Conservation (phyloP, 2,113 vertebrate genomes). For the Burhinus oedicnemus region DNA sequence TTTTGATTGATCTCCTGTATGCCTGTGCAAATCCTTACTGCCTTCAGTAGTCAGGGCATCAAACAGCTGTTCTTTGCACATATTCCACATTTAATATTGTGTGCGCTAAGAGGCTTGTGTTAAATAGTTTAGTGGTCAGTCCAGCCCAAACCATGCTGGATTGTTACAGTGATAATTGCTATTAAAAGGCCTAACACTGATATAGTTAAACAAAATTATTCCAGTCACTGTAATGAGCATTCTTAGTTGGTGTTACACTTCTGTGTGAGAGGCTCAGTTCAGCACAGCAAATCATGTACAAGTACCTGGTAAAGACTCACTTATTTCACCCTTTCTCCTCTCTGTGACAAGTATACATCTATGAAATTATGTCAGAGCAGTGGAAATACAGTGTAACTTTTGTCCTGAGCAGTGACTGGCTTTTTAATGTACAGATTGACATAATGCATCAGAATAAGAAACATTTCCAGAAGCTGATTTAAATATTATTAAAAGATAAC, state of each 20-base stretch:
- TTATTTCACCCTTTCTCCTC: neutral
- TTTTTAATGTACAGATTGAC: neutral
- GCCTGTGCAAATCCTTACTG: neutral
- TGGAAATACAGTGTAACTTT: neutral
- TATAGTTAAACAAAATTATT: neutral
- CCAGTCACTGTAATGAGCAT: neutral
- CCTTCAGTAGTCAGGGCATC: neutral
- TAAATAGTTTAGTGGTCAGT: neutral
- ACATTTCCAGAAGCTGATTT: neutral
- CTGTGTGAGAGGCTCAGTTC: neutral
- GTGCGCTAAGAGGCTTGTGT: neutral
- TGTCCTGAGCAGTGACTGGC: neutral
- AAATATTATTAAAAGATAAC: neutral
- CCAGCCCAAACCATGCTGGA: too few relatives aligned
- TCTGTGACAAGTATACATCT: neutral
- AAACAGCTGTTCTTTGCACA: neutral
- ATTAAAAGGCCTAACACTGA: neutral
- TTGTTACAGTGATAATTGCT: neutral
- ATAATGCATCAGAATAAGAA: neutral
- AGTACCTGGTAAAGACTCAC: neutral
- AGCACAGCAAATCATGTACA: neutral
- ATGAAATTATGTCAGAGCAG: neutral
- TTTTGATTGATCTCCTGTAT: neutral
- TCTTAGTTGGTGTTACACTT: neutral
- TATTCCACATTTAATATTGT: fast-evolving